A percentile compares a stretch with the other conserved stretches of the same genome.
These are phyloP conservation scores for Hirudo medicinalis DNA, from an alignment of 1,140 invertebrate genomes.

Conservation along the genomic window DNA sequence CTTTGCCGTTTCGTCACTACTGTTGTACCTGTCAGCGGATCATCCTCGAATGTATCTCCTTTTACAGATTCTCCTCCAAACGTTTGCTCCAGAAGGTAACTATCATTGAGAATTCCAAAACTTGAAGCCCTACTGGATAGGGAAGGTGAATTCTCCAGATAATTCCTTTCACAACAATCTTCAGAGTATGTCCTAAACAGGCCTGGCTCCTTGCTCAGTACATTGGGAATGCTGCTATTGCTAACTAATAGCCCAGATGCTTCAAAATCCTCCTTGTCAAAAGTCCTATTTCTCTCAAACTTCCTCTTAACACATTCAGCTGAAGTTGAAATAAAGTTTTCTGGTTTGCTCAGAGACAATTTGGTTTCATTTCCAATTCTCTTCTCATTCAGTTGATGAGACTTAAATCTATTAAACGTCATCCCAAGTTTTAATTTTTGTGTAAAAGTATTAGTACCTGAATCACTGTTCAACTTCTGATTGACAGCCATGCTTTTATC, in stretches of 20 bases:
- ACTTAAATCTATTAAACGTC: no score
- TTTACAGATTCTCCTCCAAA: not conserved
- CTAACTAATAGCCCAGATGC: not conserved
- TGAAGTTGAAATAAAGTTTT: no score
- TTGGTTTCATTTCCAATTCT: no score
- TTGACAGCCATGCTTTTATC: no score
- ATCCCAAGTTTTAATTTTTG: no score
- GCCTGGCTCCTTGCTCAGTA: not conserved
- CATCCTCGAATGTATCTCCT: no score
- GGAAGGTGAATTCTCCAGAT: not conserved
- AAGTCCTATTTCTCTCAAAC: slow-evolving; percentile 6
- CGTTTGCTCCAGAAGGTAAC: not conserved
- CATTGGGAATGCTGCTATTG: not conserved
- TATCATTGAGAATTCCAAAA: slow-evolving; percentile 10
- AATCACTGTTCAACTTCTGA: no score
- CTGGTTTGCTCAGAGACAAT: no score
- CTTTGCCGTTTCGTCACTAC: no score
- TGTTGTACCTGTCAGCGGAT: no score
- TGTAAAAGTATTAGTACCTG: no score
- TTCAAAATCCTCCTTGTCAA: slow-evolving; percentile 7
- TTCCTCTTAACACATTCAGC: not conserved
- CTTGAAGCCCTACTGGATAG: slow-evolving; percentile 1
- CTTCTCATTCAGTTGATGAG: no score
- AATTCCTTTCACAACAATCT: slow-evolving; percentile 2
- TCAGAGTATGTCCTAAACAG: not conserved